A percentile compares a stretch with the other conserved stretches of the same genome.
Evolutionary conservation across 2,113 vertebrate genomes (phyloP).

Genomic region (Hemibates koningsi): DNA sequence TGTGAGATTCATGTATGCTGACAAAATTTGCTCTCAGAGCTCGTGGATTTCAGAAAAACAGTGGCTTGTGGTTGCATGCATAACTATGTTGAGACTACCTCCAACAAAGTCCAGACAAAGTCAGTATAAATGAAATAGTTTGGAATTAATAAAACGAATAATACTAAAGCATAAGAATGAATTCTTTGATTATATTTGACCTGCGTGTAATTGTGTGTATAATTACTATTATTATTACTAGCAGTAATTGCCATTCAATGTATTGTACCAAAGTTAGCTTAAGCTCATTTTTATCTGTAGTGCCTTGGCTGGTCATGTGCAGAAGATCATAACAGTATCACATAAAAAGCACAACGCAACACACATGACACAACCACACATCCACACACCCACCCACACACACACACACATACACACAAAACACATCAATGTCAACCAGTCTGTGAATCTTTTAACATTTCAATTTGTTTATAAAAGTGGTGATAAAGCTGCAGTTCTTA

Average conservation of each 20-base stretch:
- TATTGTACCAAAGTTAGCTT: neutral
- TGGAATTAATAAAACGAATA: neutral
- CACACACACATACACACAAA: neutral
- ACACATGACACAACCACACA: neutral
- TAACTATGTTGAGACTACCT: neutral
- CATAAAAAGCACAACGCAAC: neutral
- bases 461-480: neutral
- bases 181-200: neutral
- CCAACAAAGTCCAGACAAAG: neutral
- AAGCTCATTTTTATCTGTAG: neutral
- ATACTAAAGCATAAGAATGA: neutral
- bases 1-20: neutral
- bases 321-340: neutral
- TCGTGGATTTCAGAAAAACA: neutral
- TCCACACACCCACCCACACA: accelerated
- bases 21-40: neutral
- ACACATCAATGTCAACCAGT: neutral
- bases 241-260: neutral
- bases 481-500: neutral
- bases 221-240: neutral
- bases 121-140: neutral
- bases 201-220: neutral
- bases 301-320: neutral
- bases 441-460: neutral
- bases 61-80: neutral